Base-by-base conservation (phyloP, 2,888 invertebrate species). In the Mantis religiosa region DNA sequence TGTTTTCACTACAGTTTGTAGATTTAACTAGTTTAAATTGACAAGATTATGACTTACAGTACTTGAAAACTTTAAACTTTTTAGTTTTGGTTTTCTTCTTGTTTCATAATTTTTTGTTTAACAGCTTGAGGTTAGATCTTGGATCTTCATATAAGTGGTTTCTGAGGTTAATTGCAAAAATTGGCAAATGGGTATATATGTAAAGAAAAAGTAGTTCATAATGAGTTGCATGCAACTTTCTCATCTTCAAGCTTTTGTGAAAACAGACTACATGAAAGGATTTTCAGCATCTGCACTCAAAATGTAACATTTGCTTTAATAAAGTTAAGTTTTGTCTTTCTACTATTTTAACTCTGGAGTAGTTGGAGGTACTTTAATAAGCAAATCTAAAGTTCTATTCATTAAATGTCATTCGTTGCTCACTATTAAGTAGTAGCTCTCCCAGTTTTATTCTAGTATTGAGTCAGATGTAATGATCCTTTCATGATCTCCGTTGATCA, bases 1-100 rank as follows among this genome's bases (percentile, higher is more conserved):
- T 87, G 87, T 87, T 87, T 87, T 87, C 87, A 87, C 87, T 82
- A 20, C 20, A 27, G 34, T 87, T 87, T 34, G 81, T 82, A 81
- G 28, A n/a, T 28, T 71, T 6, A 71, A 71, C 34, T n/a, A 28
- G 54, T 27, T 82, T 87, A 25, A 71, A 54, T 34, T 27, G 30
- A 25, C n/a, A 82, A 82, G 81, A 82, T 87, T 87, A 71, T 71
- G 54, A 20, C 20, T 71, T 71, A 20, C 20, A 71, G 54, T 8
- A 71, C 3, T 6, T 71, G 4, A 20, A 6, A 20, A 20, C 54
- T 25, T 20, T 71, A 20, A 8, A 25, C 14, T 41, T 41, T 2
- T 20, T 71, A 71, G 25, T 20, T 71, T 20, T 25, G 25, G 6
- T 20, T 71, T 20, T 3, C 54, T 71, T 1, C 20, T 71, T 54